These are phyloP conservation scores for Oxystoma pomonae DNA, from an alignment of 2,888 invertebrate species.

Conservation along the genomic window DNA sequence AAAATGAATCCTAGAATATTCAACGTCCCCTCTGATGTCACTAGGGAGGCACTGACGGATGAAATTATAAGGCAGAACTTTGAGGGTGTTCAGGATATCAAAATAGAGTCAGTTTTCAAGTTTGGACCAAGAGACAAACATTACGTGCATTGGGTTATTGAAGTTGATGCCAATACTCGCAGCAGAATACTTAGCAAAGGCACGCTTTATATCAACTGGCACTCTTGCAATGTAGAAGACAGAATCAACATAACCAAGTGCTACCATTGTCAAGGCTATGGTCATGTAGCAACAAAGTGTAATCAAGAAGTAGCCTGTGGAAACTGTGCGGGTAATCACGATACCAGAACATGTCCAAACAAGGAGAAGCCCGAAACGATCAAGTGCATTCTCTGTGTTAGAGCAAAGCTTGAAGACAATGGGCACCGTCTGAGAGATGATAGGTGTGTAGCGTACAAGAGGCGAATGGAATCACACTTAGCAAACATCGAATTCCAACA, in stretches of 20 bases:
- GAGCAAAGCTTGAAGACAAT: background rate
- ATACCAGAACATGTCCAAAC: constrained; percentile 1
- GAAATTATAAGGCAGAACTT: background rate
- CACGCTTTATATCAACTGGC: constrained; percentile 6
- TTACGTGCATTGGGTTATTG: constrained; percentile 10
- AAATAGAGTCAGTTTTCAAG: background rate
- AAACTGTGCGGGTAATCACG: constrained; percentile 4
- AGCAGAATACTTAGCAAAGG: background rate
- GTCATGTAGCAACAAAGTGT: constrained; percentile 8
- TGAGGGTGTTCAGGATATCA: background rate
- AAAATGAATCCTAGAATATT: constrained; percentile 3
- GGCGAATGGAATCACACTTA: background rate
- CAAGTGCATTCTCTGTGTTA: constrained; percentile 1
- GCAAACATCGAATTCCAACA: constrained; percentile 3
- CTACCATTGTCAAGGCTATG: constrained; percentile 9
- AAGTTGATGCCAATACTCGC: constrained; percentile 5
- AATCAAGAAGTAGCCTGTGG: background rate
- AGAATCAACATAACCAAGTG: background rate
- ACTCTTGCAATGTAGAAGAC: constrained; percentile 10
- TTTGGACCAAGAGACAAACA: constrained; percentile 11
- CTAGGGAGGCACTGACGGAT: background rate
- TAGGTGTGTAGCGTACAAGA: background rate
- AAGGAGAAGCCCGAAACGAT: background rate
- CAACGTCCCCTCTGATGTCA: constrained; percentile 4
- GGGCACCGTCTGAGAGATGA: constrained; percentile 6